A percentile compares a stretch with the other conserved stretches of the same genome.
These are phyloP conservation scores for Wasmannia auropunctata DNA, from an alignment of 1,140 invertebrate genomes.

Conservation along the genomic window DNA sequence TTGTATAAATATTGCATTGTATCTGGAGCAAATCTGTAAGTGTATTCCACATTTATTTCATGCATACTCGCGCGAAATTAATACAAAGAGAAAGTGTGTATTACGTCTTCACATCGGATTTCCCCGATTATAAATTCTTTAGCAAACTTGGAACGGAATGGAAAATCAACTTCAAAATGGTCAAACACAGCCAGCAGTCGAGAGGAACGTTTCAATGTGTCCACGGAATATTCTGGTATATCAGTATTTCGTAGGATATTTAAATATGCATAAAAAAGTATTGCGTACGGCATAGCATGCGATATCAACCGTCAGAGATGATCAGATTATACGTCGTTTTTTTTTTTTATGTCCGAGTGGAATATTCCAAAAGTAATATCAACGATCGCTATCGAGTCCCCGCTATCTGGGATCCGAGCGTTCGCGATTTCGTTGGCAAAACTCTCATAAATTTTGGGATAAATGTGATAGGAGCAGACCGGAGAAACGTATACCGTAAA, in stretches of 20 bases:
- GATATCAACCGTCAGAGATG: slow-evolving; percentile 21
- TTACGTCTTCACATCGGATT: slow-evolving; percentile 11
- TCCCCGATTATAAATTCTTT: slow-evolving; percentile 3
- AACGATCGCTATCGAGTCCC: slow-evolving; percentile 34
- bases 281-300: neutral
- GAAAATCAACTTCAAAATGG: slow-evolving; percentile 11
- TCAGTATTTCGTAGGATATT: slow-evolving; percentile 30
- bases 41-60: neutral
- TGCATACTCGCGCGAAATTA: slow-evolving; percentile 2
- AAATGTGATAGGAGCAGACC: slow-evolving; percentile 49
- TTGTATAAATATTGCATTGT: neutral
- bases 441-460: slow-evolving; percentile 47
- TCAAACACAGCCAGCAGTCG: neutral
- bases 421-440: slow-evolving; percentile 49
- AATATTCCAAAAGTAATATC: slow-evolving; percentile 56
- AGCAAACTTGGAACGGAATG: slow-evolving; percentile 10
- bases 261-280: slow-evolving; percentile 37
- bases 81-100: neutral
- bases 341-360: slow-evolving; percentile 32
- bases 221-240: neutral
- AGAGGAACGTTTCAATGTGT: slow-evolving; percentile 7
- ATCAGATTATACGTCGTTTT: slow-evolving; percentile 39
- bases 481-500: slow-evolving; percentile 7
- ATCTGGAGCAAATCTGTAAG: neutral
- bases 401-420: slow-evolving; percentile 28